Evolutionary conservation across 2,888 invertebrate species (phyloP).

Genomic region (Hylaea fasciaria): DNA sequence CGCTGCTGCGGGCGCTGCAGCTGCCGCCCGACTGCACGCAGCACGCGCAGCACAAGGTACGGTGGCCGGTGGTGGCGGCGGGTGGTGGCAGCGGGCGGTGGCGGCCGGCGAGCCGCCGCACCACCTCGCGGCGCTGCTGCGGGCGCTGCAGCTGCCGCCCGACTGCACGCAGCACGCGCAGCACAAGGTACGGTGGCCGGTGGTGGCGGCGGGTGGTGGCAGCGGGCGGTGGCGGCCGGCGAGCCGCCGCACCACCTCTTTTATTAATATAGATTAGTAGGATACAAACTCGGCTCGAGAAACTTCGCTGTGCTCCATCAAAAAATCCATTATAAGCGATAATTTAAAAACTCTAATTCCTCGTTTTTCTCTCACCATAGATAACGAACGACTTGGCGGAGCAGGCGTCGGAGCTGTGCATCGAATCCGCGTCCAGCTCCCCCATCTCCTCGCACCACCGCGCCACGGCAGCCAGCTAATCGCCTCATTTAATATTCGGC

Average conservation of each 20-base stretch:
- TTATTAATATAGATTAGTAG: too few species aligned
- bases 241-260: slow-evolving; percentile 53
- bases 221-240: slow-evolving; percentile 66
- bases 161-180: slow-evolving; percentile 65
- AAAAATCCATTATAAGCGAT: too few species aligned
- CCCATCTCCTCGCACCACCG: slow-evolving; percentile 48
- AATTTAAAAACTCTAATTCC: too few species aligned
- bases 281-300: too few species aligned
- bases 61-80: slow-evolving; percentile 70
- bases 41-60: slow-evolving; percentile 63
- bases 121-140: slow-evolving; percentile 60
- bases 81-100: slow-evolving; percentile 68
- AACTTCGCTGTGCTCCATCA: too few species aligned
- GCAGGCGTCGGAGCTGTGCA: slow-evolving; percentile 53
- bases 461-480: slow-evolving; percentile 24
- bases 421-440: slow-evolving; percentile 49
- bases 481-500: too few species aligned
- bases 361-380: slow-evolving; percentile 44
- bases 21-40: slow-evolving; percentile 72
- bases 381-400: slow-evolving; percentile 69
- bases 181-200: slow-evolving; percentile 60
- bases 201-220: slow-evolving; percentile 73
- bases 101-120: slow-evolving; percentile 59
- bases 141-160: slow-evolving; percentile 65
- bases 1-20: slow-evolving; percentile 56